Conservation (phyloP, 2,797 vertebrate genomes). For the Rhinoraja longicauda region DNA sequence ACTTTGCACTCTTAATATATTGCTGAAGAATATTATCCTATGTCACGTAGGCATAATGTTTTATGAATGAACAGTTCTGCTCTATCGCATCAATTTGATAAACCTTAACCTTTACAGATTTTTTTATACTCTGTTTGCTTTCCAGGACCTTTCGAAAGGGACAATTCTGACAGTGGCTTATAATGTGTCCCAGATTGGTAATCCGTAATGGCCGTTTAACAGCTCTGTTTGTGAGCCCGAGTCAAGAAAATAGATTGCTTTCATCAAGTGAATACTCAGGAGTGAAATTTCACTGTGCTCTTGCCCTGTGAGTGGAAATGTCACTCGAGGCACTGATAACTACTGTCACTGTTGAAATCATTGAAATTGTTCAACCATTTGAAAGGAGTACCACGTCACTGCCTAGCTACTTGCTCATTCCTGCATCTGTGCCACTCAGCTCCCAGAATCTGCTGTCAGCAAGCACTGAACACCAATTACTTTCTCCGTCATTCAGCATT, state of each 20-base stretch:
- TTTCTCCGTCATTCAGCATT: background rate
- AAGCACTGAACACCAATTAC: background rate
- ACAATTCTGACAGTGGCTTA: conserved; percentile 40
- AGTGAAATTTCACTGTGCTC: conserved; percentile 58
- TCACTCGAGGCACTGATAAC: background rate
- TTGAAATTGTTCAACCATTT: background rate
- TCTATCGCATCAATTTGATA: background rate
- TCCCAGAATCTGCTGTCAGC: background rate
- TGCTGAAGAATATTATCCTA: background rate
- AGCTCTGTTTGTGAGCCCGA: conserved; percentile 68
- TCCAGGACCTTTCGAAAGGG: background rate
- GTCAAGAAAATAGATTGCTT: conserved; percentile 75
- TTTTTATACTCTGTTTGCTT: background rate
- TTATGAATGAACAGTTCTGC: conserved; percentile 14
- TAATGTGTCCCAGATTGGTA: conserved; percentile 64
- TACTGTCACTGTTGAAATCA: background rate
- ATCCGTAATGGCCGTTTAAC: conserved; percentile 68
- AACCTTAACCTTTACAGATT: conserved; percentile 17
- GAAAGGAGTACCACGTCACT: background rate
- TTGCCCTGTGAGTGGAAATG: background rate
- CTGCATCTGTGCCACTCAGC: background rate
- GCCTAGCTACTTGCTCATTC: background rate
- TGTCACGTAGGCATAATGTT: background rate
- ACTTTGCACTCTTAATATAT: background rate
- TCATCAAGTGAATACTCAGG: conserved; percentile 63